Percentiles rank a stretch among this genome's conserved stretches.
phyloP scores from a whole-genome alignment of 1,140 invertebrate genomes.

The Ips nitidus region DNA sequence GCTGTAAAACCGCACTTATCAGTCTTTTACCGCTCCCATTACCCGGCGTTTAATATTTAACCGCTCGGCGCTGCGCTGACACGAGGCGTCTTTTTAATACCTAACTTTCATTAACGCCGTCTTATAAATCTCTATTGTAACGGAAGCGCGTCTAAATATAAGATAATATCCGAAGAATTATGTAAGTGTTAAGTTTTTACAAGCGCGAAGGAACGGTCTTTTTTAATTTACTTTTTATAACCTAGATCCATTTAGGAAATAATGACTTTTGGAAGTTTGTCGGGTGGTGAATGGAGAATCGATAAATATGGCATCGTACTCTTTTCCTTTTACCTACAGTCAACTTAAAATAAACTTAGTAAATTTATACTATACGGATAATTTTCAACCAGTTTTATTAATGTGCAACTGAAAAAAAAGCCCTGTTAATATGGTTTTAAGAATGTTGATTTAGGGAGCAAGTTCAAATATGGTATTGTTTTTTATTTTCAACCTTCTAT shows the following conservation, averaged over 20 bases:
- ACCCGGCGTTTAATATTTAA: constrained; percentile 48
- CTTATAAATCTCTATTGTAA: constrained; percentile 50
- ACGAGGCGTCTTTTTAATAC: constrained; percentile 50
- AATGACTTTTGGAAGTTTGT: constrained; percentile 21
- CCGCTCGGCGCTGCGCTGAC: constrained; percentile 44
- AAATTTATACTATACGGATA: no score
- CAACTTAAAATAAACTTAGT: no score
- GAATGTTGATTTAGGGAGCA: no score
- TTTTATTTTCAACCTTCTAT: no score
- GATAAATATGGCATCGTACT: constrained; percentile 3
- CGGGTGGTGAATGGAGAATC: constrained; percentile 19
- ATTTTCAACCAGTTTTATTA: no score
- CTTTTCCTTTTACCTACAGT: no score
- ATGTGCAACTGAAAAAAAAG: no score
- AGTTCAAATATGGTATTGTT: no score
- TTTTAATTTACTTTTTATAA: constrained; percentile 33
- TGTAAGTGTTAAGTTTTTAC: constrained; percentile 48
- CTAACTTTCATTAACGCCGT: constrained; percentile 49
- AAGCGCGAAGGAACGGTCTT: constrained; percentile 28
- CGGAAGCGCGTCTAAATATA: constrained; percentile 44
- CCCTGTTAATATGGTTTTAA: no score
- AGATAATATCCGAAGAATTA: constrained; percentile 49
- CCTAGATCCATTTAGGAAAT: constrained; percentile 29
- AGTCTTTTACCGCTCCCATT: constrained; percentile 46
- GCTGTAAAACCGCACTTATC: constrained; percentile 47